phyloP scores from a whole-genome alignment of 2,888 invertebrate species.

The Dryobota labecula region DNA sequence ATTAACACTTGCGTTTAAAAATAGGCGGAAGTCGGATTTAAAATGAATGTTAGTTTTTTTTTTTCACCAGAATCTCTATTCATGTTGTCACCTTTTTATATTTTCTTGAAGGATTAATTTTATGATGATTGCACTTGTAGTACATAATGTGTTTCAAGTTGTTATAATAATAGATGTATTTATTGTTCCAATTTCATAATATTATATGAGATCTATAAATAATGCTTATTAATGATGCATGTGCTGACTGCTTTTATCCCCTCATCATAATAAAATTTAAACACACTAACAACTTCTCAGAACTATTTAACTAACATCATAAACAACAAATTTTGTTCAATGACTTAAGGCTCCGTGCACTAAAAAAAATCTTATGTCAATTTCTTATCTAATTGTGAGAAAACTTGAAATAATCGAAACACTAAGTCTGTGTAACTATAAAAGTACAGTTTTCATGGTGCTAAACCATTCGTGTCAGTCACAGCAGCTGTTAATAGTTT shows the following conservation, averaged over 20 bases:
- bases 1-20: not conserved
- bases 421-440: too few relatives aligned
- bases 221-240: constrained; percentile 48
- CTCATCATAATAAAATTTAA: constrained; percentile 15
- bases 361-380: too few relatives aligned
- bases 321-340: too few relatives aligned
- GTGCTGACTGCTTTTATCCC: constrained; percentile 13
- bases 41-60: not conserved
- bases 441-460: too few relatives aligned
- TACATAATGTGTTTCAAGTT: constrained; percentile 31
- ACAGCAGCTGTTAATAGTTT: too few relatives aligned
- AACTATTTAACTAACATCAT: too few relatives aligned
- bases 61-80: constrained; percentile 39
- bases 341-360: too few relatives aligned
- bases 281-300: too few relatives aligned
- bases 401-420: too few relatives aligned
- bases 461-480: too few relatives aligned
- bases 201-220: constrained; percentile 26
- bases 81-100: not conserved
- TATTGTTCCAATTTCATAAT: constrained; percentile 36
- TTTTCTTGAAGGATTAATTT: not conserved
- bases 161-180: constrained; percentile 37
- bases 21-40: not conserved
- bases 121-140: not conserved
- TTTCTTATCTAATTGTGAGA: too few relatives aligned